A percentile compares a stretch with the other conserved stretches of the same genome.
These are phyloP conservation scores for Agonopterix alstromeriana DNA, from an alignment of 2,888 invertebrate species.

Conservation along the genomic window DNA sequence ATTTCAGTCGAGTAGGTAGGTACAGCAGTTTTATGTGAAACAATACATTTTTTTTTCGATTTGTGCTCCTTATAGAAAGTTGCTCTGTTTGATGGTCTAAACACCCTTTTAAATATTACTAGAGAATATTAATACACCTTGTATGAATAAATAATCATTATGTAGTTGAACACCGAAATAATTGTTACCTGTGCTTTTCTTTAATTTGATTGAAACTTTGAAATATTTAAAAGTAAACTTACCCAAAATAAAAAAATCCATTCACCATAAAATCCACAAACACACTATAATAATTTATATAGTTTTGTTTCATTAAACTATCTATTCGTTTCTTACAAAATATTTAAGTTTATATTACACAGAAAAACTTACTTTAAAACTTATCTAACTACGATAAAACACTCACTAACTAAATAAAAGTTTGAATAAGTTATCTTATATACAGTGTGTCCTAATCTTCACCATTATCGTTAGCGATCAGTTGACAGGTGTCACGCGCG, in stretches of 20 bases:
- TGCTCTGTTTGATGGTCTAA: too few relatives aligned
- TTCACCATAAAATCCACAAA: conserved; percentile 6
- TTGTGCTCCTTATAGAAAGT: too few relatives aligned
- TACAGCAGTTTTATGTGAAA: too few relatives aligned
- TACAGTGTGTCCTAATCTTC: conserved; percentile 20
- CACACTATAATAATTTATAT: conserved; percentile 6
- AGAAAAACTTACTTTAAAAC: conserved; percentile 6
- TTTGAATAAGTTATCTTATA: conserved; percentile 5
- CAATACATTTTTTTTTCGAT: too few relatives aligned
- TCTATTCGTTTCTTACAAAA: background rate
- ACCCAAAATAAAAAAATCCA: conserved; percentile 14
- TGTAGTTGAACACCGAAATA: too few relatives aligned
- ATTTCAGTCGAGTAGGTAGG: too few relatives aligned
- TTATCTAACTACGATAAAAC: conserved; percentile 7
- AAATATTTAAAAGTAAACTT: conserved; percentile 3
- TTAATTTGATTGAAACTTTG: too few relatives aligned
- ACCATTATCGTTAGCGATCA: conserved; percentile 16
- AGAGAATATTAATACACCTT: too few relatives aligned
- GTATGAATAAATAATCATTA: too few relatives aligned
- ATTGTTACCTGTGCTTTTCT: too few relatives aligned
- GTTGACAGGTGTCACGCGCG: conserved; percentile 27
- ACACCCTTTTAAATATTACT: too few relatives aligned
- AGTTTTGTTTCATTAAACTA: conserved; percentile 2
- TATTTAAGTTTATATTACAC: conserved; percentile 2
- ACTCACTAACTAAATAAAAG: conserved; percentile 12